Evolutionary conservation across 2,888 invertebrate species (phyloP).

Genomic region (Reticulitermes lucifugus): DNA sequence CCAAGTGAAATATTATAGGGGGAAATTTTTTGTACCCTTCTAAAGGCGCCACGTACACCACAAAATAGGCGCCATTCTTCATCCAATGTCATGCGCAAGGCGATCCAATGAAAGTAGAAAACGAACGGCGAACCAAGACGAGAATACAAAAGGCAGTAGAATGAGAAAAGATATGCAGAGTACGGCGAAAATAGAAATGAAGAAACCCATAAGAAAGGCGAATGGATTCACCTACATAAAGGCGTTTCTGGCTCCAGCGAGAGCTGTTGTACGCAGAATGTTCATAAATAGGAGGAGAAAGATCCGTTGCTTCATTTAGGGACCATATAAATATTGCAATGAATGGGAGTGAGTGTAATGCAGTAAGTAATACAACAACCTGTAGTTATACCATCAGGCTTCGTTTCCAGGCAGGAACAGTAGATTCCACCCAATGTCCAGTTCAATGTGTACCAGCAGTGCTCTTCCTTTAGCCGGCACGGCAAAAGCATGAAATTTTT

Average conservation of each 20-base stretch:
- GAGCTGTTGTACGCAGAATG: neutral
- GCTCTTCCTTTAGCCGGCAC: no score
- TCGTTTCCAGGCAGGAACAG: no score
- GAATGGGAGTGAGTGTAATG: no score
- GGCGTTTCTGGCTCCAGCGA: neutral
- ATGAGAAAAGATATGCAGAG: slow-evolving; percentile 15
- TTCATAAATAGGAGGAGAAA: neutral
- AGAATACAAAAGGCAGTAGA: slow-evolving; percentile 26
- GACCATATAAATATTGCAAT: neutral
- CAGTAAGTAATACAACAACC: no score
- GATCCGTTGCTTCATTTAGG: neutral
- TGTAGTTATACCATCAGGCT: no score
- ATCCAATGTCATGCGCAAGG: slow-evolving; percentile 40
- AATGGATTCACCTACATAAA: neutral
- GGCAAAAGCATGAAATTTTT: no score
- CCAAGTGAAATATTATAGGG: slow-evolving; percentile 27
- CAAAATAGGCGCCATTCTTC: slow-evolving; percentile 46
- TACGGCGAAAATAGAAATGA: neutral
- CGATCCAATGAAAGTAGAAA: slow-evolving; percentile 17
- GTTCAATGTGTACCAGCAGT: no score
- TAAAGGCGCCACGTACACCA: slow-evolving; percentile 46
- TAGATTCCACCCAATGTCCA: no score
- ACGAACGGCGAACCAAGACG: neutral
- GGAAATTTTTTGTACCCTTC: slow-evolving; percentile 8
- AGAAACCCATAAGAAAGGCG: slow-evolving; percentile 2